Base-by-base conservation (phyloP, 2,888 invertebrate genomes). In the Carterocephalus palaemon region DNA sequence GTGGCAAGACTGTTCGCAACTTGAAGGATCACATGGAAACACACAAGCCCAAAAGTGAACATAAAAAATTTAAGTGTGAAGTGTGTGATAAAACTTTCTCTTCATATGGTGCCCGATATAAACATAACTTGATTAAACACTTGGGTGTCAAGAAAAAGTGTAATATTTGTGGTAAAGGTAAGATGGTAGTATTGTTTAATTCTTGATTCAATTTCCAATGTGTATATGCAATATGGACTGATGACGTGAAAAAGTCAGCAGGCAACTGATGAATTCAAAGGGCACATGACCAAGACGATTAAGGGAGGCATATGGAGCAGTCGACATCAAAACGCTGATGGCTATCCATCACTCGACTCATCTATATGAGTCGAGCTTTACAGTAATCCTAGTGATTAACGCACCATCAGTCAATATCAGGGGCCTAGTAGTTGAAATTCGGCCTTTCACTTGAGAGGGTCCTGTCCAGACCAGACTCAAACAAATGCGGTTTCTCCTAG, bases 101-200 rank as follows among this genome's bases (percentile, higher is more conserved):
- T 1, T 62, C 62, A 0, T 47, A 59, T 12, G 61, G 67, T 9
- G 63, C 75, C 1, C 64, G 73, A 13, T 60, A 64, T 3, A 72
- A 57, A 49, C 87, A 87, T 51, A 59, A 72, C 10, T 71, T 60
- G 46, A 60, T 65, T 2, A 80, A 75, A 58, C 87, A 87, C 57
- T 61, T 81, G 4, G 74, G 75, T 0, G 46, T 73, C 0, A 82
- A 71, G 48, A 52, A 70, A n/a, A 60, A 65, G 31, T 87, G 87
- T 57, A 55, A 67, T 10, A 60, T 78, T 29, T 87, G 87, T 63
- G 60, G 70, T 45, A 85, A 82, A 66, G 62, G 86, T 86, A 51
- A 59, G 67, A 42, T 6, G 10, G 8, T 23, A 12, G 8, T 24
- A 5, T 34, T 34, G 3, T 13, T 23, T 10, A 9, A 28, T 2